These are phyloP conservation scores for Ctenicera cuprea DNA, from an alignment of 2,888 invertebrate species.

Conservation along the genomic window DNA sequence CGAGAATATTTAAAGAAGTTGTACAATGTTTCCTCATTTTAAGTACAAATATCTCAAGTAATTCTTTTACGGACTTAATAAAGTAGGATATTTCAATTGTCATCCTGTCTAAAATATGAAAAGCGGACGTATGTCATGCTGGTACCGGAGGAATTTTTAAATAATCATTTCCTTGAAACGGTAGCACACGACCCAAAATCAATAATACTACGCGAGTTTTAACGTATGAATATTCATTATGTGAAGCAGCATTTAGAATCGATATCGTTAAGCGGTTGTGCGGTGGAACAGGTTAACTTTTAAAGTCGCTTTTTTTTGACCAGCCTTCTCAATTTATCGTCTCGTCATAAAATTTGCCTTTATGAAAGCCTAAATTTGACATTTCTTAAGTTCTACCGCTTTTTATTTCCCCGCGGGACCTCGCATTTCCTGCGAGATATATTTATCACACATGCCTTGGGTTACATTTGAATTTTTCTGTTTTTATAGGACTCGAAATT, in stretches of 20 bases:
- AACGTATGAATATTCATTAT: slow-evolving; percentile 39
- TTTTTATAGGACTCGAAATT: not conserved
- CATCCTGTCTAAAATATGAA: not conserved
- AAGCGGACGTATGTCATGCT: not conserved
- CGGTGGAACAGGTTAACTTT: slow-evolving; percentile 56
- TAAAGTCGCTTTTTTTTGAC: slow-evolving; percentile 54
- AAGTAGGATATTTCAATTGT: slow-evolving; percentile 17
- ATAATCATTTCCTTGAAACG: slow-evolving; percentile 25
- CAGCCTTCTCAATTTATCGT: slow-evolving; percentile 57
- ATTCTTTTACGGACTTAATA: not conserved
- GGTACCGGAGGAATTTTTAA: slow-evolving; percentile 17
- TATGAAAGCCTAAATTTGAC: slow-evolving; percentile 54
- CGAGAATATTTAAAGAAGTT: too few species aligned
- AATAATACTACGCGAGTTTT: slow-evolving; percentile 17
- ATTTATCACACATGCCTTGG: slow-evolving; percentile 10
- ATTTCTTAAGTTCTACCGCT: slow-evolving; percentile 37
- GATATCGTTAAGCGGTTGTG: slow-evolving; percentile 55
- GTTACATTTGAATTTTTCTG: not conserved
- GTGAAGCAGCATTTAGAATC: slow-evolving; percentile 38
- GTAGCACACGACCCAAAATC: slow-evolving; percentile 15
- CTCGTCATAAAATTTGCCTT: slow-evolving; percentile 59
- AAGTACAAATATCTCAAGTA: too few species aligned
- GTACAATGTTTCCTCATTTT: too few species aligned
- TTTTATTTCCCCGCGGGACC: slow-evolving; percentile 16
- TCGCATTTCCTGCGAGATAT: slow-evolving; percentile 8